These are phyloP conservation scores for Lapara coniferarum DNA, from an alignment of 2,888 invertebrate genomes.

Conservation along the genomic window DNA sequence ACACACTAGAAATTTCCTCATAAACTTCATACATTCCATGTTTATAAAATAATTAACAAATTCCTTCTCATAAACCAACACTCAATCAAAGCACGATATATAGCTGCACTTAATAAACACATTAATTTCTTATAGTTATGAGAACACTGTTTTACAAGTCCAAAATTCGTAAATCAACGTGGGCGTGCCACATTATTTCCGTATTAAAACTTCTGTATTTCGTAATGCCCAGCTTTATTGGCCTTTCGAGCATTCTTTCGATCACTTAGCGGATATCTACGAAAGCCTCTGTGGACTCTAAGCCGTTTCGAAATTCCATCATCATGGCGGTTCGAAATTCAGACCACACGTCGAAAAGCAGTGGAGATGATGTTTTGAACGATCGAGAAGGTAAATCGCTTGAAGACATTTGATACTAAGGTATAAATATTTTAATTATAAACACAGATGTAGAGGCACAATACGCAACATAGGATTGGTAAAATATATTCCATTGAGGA, in stretches of 20 bases:
- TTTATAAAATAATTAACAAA: constrained; percentile 33
- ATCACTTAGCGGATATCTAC: constrained; percentile 65
- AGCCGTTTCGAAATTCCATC: constrained; percentile 58
- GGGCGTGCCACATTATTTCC: constrained; percentile 64
- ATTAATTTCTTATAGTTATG: constrained; percentile 52
- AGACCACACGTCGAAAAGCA: constrained; percentile 59
- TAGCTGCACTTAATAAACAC: constrained; percentile 46
- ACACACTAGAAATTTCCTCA: too few relatives aligned
- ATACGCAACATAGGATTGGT: too few relatives aligned
- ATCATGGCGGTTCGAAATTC: constrained; percentile 63
- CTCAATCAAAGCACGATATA: constrained; percentile 31
- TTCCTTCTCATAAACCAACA: constrained; percentile 37
- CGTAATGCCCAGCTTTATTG: constrained; percentile 60
- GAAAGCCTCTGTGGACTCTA: constrained; percentile 48
- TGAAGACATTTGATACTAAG: too few relatives aligned
- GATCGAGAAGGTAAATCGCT: too few relatives aligned
- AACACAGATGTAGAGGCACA: too few relatives aligned
- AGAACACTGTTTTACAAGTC: constrained; percentile 47
- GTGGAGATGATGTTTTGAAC: too few relatives aligned
- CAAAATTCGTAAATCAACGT: constrained; percentile 54
- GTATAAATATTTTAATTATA: too few relatives aligned
- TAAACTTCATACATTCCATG: too few relatives aligned
- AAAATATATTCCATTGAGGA: too few relatives aligned
- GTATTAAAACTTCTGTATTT: constrained; percentile 59
- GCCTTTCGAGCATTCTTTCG: constrained; percentile 54